Evolutionary conservation across 2,113 vertebrate genomes (phyloP), one percentile per base, ranked within the genome.

Genomic region (Stigmatopora nigra): DNA sequence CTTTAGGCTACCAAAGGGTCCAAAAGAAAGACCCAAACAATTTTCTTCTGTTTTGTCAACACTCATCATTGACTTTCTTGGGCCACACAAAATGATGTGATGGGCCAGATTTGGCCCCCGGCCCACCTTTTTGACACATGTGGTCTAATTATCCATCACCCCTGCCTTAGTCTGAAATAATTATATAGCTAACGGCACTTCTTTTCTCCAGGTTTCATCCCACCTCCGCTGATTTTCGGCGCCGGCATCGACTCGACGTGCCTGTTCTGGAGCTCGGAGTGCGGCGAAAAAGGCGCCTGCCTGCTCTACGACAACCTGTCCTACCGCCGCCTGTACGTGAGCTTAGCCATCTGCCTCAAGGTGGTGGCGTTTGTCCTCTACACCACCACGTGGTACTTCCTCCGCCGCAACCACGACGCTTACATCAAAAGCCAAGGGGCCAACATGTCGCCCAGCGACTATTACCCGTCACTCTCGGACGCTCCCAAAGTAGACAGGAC

Each of bases 221-320:
- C 97, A 10, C 96, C 96, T 60, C 97, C 97, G 0, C 89, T 99
- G 84, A 96, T 99, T 87, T 99, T 98, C 0, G 96, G 96, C 76
- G 93, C 94, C 0, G 95, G 92, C 79, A 99, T 99, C 31, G 97
- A 99, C 87, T 98, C 95, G 7, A 98, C 97, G 0, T 99, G 97
- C 86, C 93, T 99, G 64, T 95, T 96, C 82, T 99, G 97, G 97
- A 98, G 95, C 84, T 92, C 92, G 0, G 94, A 97, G 81, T 99
- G 97, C 0, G 93, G 94, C 1, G 89, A 92, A 31, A 88, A 80
- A 49, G 97, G 97, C 6, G 96, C 96, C 41, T 99, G 97, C 7
- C 89, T 90, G 0, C 90, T 99, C 14, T 99, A 99, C 0, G 92
- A 99, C 89, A 98, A 98, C 6, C 90, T 94, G 17, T 81, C 88